These are phyloP conservation scores for Sclerodermus sp. DNA, from an alignment of 2,888 invertebrate species.

Conservation along the genomic window DNA sequence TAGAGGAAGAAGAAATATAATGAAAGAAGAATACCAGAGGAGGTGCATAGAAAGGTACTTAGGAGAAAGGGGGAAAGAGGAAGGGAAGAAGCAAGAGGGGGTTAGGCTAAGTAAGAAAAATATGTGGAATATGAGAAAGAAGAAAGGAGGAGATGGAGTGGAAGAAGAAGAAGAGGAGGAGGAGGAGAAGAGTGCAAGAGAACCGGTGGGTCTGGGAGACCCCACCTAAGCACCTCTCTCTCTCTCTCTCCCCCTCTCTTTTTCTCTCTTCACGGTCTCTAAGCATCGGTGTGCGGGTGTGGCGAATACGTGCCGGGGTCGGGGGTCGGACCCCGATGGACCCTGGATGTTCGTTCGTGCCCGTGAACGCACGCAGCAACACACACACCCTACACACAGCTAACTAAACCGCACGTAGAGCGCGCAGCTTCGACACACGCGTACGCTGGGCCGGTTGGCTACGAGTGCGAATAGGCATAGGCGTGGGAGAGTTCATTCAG, in stretches of 20 bases:
- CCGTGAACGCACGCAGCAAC: constrained; percentile 43
- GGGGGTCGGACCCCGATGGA: constrained; percentile 51
- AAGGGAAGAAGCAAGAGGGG: constrained; percentile 4
- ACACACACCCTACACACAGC: constrained; percentile 9
- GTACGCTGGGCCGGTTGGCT: constrained; percentile 28
- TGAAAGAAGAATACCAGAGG: not conserved
- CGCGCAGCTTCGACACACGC: constrained; percentile 20
- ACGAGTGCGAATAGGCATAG: constrained; percentile 49
- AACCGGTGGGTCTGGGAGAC: constrained; percentile 30
- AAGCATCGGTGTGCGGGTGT: constrained; percentile 55
- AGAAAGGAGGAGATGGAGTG: not conserved
- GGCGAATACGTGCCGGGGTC: constrained; percentile 58
- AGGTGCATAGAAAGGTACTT: not conserved
- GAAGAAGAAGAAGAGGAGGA: no score
- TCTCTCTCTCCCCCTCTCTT: no score
- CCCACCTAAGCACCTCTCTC: constrained; percentile 50
- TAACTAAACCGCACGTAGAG: constrained; percentile 11
- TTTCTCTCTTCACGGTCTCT: constrained; percentile 40
- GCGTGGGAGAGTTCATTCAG: constrained; percentile 59
- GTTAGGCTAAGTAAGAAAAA: no score
- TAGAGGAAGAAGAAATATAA: constrained; percentile 1
- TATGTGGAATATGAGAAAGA: no score
- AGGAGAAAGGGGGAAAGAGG: constrained; percentile 11
- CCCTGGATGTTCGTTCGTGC: constrained; percentile 39
- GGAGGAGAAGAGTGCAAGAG: constrained; percentile 17